Conservation (phyloP, 2,113 vertebrate species). For the Harpagus bidentatus region DNA sequence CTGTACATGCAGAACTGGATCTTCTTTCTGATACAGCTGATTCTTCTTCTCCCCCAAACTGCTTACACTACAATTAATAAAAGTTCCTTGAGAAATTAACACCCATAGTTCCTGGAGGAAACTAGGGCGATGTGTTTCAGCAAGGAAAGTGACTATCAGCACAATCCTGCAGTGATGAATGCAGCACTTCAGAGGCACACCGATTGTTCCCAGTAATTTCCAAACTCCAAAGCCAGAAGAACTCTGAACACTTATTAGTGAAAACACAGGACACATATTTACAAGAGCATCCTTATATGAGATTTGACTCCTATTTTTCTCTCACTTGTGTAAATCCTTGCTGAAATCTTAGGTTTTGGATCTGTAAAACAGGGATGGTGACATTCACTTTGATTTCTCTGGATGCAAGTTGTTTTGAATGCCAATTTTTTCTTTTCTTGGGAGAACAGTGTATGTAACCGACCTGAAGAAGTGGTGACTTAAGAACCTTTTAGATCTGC, state of each 20-base stretch:
- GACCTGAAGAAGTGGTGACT: neutral
- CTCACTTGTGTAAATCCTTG: neutral
- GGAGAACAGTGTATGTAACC: neutral
- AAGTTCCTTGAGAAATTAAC: slow-evolving; percentile 7
- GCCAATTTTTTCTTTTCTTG: neutral
- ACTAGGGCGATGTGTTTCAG: neutral
- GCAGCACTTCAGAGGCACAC: neutral
- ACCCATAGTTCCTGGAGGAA: neutral
- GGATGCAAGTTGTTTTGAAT: neutral
- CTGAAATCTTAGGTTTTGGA: neutral
- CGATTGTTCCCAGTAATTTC: neutral
- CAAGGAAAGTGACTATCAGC: neutral
- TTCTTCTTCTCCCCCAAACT: neutral
- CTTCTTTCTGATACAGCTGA: neutral
- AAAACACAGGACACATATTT: neutral
- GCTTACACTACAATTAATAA: neutral
- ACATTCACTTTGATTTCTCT: neutral
- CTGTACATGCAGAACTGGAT: neutral
- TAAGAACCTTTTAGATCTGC: neutral
- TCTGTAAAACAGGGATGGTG: neutral
- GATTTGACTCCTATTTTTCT: neutral
- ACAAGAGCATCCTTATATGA: neutral
- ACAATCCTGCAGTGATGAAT: neutral
- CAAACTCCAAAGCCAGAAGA: neutral
- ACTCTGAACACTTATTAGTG: neutral